phyloP scores from a whole-genome alignment of 30 jellyfish, hydroid and myxozoan genomes.

The Nemopilema nomurai region DNA sequence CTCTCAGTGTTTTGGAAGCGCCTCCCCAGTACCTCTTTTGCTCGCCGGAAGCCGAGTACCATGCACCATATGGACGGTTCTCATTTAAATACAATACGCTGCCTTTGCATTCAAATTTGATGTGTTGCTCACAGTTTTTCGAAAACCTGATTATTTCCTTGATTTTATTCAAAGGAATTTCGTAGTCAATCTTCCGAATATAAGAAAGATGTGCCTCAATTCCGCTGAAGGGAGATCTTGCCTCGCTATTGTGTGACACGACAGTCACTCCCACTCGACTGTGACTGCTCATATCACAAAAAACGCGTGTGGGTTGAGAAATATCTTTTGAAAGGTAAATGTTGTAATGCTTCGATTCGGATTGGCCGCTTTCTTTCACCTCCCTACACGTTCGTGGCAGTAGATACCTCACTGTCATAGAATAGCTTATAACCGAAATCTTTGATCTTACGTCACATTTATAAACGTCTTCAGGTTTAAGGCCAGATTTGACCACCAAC shows the following conservation, averaged over 20 bases:
- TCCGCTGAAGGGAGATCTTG: conserved; percentile 24
- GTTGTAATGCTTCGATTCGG: conserved; percentile 10
- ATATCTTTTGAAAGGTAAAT: neutral
- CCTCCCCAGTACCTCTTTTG: conserved; percentile 57
- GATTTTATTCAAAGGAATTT: neutral
- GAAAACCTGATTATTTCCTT: conserved; percentile 2
- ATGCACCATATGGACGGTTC: conserved; percentile 1
- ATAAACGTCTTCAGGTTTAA: neutral
- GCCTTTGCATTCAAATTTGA: conserved; percentile 38
- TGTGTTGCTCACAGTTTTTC: too few species aligned
- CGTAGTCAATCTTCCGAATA: conserved; percentile 4
- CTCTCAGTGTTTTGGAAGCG: conserved; percentile 2
- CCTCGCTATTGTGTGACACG: conserved; percentile 55
- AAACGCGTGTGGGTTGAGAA: conserved; percentile 12
- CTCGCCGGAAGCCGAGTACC: conserved; percentile 35
- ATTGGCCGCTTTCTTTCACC: conserved; percentile 8
- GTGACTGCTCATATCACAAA: conserved; percentile 50
- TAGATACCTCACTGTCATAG: neutral
- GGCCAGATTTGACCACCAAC: neutral
- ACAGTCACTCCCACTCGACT: conserved; percentile 33
- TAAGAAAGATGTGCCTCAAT: conserved; percentile 21
- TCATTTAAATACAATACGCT: neutral
- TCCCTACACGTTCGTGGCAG: conserved; percentile 28
- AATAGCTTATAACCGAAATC: neutral
- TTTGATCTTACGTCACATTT: conserved; percentile 1